Evolutionary conservation across 2,888 invertebrate genomes (phyloP).

Genomic region (Mactromeris polynyma): DNA sequence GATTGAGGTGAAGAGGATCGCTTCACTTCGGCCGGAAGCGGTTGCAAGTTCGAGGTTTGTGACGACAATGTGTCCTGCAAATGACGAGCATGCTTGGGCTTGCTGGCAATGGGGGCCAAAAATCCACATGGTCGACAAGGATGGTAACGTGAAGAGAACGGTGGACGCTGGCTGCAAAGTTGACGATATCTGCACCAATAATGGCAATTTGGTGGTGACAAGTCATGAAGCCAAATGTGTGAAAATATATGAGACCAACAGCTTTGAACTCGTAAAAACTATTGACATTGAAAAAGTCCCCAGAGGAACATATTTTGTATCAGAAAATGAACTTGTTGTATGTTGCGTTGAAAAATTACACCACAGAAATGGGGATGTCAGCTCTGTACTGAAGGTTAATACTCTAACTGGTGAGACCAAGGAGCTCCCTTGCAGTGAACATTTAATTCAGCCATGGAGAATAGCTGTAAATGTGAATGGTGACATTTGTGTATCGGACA

Average conservation of each 20-base stretch:
- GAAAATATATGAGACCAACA: slow-evolving; percentile 50
- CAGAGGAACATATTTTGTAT: slow-evolving; percentile 51
- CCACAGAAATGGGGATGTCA: slow-evolving; percentile 63
- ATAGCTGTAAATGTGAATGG: slow-evolving; percentile 75
- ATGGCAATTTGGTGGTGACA: slow-evolving; percentile 61
- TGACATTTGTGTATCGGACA: slow-evolving; percentile 76
- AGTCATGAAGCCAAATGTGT: slow-evolving; percentile 63
- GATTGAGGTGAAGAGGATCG: slow-evolving; percentile 64
- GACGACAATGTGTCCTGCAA: slow-evolving; percentile 63
- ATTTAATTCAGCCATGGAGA: slow-evolving; percentile 67
- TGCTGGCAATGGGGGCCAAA: slow-evolving; percentile 70
- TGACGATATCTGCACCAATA: slow-evolving; percentile 62
- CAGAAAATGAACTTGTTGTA: slow-evolving; percentile 54
- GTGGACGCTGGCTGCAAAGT: slow-evolving; percentile 63
- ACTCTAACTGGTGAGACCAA: slow-evolving; percentile 10
- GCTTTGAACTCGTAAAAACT: slow-evolving; percentile 56
- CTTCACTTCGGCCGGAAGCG: slow-evolving; percentile 63
- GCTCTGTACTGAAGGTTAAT: slow-evolving; percentile 34
- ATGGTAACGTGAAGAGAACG: slow-evolving; percentile 55
- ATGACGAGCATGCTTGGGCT: slow-evolving; percentile 61
- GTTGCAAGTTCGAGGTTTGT: slow-evolving; percentile 65
- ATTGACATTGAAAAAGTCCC: slow-evolving; percentile 62
- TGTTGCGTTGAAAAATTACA: slow-evolving; percentile 67
- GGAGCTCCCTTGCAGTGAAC: slow-evolving; percentile 23
- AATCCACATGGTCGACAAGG: slow-evolving; percentile 62